These are phyloP conservation scores for Lycodopsis pacificus DNA, from an alignment of 2,797 vertebrate species.

Conservation along the genomic window DNA sequence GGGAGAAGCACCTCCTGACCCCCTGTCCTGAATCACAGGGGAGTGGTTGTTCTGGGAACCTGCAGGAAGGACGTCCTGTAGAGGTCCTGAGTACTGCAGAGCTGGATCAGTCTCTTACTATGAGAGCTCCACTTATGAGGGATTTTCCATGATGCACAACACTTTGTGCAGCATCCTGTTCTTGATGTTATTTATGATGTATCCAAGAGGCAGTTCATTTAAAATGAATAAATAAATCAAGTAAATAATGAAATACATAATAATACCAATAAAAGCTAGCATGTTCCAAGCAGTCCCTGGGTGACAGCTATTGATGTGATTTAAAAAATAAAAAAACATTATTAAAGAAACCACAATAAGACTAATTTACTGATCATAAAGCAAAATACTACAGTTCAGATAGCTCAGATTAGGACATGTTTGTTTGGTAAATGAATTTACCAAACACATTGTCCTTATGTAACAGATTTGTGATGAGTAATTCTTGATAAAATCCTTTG, in stretches of 20 bases:
- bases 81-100: neutral
- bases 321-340: neutral
- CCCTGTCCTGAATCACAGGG: no score
- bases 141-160: neutral
- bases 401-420: neutral
- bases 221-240: neutral
- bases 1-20: neutral
- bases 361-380: neutral
- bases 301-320: neutral
- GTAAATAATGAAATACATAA: neutral
- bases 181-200: neutral
- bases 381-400: neutral
- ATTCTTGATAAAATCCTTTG: slow-evolving; percentile 4
- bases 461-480: neutral
- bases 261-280: neutral
- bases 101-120: neutral
- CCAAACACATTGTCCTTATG: neutral
- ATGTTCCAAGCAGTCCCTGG: neutral
- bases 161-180: no score
- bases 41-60: neutral
- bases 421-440: neutral
- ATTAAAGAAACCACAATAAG: neutral
- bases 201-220: slow-evolving; percentile 2
- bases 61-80: neutral
- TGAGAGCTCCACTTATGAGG: neutral